A percentile compares a stretch with the other conserved stretches of the same genome.
Conservation (phyloP, 2,888 invertebrate species). For the Eurytoma adleriae region DNA sequence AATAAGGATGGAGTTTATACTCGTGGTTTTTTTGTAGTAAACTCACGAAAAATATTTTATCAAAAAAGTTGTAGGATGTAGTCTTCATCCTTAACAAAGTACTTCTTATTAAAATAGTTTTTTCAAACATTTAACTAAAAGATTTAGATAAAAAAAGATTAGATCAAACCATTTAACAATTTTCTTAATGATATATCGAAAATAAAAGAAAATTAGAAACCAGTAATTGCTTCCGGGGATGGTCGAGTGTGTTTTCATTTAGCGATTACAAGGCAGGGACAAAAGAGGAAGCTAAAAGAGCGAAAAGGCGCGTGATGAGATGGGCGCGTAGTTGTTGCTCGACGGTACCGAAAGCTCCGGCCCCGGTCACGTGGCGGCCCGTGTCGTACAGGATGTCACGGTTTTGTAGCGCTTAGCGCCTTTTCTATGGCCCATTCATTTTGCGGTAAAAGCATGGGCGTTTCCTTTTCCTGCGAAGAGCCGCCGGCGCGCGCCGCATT, state of each 20-base stretch:
- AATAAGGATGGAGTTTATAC: no score
- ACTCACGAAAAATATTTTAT: no score
- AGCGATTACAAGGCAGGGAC: not conserved
- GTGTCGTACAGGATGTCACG: slow-evolving; percentile 71
- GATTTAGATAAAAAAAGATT: no score
- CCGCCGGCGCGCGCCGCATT: not conserved
- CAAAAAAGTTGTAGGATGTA: no score
- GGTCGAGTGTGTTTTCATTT: slow-evolving; percentile 33
- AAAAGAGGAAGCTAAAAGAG: slow-evolving; percentile 27
- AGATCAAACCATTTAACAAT: no score
- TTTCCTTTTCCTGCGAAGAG: slow-evolving; percentile 62
- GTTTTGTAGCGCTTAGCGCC: slow-evolving; percentile 72
- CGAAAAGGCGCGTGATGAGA: not conserved
- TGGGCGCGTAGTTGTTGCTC: not conserved
- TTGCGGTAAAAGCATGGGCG: slow-evolving; percentile 69
- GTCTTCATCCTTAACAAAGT: no score
- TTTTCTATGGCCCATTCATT: slow-evolving; percentile 64
- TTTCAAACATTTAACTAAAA: no score
- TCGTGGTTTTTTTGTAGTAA: no score
- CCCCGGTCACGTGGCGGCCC: slow-evolving; percentile 70
- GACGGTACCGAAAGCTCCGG: slow-evolving; percentile 10
- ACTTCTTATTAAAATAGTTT: no score
- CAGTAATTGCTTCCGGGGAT: slow-evolving; percentile 2
- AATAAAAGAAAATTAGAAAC: no score
- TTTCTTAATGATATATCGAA: no score